phyloP scores from a whole-genome alignment of 2,888 invertebrate genomes.

The Brachyptera putata region DNA sequence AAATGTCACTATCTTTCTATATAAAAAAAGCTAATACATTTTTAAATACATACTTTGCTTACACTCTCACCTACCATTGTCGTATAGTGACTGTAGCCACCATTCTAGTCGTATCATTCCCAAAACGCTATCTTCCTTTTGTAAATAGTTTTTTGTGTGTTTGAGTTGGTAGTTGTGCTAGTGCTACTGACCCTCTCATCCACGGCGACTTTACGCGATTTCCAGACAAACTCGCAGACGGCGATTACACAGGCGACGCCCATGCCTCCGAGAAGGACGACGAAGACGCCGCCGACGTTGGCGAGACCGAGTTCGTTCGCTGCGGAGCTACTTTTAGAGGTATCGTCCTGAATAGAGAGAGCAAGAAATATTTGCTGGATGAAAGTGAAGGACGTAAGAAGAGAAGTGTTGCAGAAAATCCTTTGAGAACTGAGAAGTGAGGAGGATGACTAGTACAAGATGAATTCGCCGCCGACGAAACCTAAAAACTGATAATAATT shows the following conservation, averaged over 20 bases:
- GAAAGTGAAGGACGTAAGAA: too few relatives aligned
- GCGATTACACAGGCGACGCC: constrained; percentile 89
- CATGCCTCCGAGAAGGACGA: constrained; percentile 79
- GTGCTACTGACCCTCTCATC: constrained; percentile 74
- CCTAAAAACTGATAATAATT: too few relatives aligned
- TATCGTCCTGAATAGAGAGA: constrained; percentile 83
- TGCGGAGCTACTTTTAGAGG: constrained; percentile 77
- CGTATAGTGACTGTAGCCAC: too few relatives aligned
- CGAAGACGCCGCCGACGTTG: constrained; percentile 94
- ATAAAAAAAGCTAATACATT: too few relatives aligned
- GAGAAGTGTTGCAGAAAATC: background rate
- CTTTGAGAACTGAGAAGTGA: too few relatives aligned
- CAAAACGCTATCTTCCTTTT: constrained; percentile 16
- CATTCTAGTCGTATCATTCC: background rate
- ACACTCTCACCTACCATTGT: background rate
- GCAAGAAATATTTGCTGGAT: too few relatives aligned
- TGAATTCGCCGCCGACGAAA: constrained; percentile 93
- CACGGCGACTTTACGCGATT: constrained; percentile 85
- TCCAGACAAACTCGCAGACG: constrained; percentile 94
- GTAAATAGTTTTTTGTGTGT: constrained; percentile 16
- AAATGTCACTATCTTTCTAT: too few relatives aligned
- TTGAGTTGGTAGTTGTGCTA: constrained; percentile 1
- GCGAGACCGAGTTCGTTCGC: constrained; percentile 88
- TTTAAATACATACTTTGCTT: too few relatives aligned
- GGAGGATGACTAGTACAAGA: constrained; percentile 51